Evolutionary conservation across 2,113 vertebrate genomes (phyloP).

Genomic region (Rhinichthys klamathensis): DNA sequence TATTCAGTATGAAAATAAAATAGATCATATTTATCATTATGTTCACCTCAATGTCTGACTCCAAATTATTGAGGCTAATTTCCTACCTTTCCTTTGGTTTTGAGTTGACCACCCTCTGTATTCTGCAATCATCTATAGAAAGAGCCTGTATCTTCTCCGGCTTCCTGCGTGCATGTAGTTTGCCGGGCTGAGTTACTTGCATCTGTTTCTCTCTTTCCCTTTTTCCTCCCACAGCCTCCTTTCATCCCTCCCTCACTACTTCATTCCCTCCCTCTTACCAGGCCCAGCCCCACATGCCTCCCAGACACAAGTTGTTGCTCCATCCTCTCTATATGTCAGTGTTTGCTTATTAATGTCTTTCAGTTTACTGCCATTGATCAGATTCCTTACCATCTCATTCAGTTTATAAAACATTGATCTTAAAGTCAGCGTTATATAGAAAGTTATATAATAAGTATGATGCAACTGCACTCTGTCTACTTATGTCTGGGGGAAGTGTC

Average conservation of each 20-base stretch:
- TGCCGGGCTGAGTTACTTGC: slow-evolving; percentile 53
- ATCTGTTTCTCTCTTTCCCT: slow-evolving; percentile 59
- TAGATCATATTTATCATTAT: not conserved
- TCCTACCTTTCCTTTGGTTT: slow-evolving; percentile 69
- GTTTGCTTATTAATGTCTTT: slow-evolving; percentile 1
- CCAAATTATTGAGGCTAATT: not conserved
- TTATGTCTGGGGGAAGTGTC: not conserved
- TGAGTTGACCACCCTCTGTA: slow-evolving; percentile 50
- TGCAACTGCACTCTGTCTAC: not conserved
- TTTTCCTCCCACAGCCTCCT: slow-evolving; percentile 60
- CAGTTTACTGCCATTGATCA: not conserved
- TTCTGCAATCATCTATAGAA: slow-evolving; percentile 55
- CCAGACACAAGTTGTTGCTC: not conserved
- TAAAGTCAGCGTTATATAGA: not conserved
- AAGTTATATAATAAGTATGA: not conserved
- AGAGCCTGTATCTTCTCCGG: slow-evolving; percentile 58
- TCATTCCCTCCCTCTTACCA: slow-evolving; percentile 57
- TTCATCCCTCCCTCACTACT: slow-evolving; percentile 54
- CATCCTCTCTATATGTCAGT: not conserved
- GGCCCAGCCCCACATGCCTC: slow-evolving; percentile 26
- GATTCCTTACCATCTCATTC: not conserved
- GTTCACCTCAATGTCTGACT: not conserved
- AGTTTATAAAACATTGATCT: not conserved
- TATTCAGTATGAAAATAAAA: not conserved
- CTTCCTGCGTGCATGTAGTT: slow-evolving; percentile 54